A percentile compares a stretch with the other conserved stretches of the same genome.
These are phyloP conservation scores for Eira barbara DNA, from an alignment of 2,113 vertebrate species.

Conservation along the genomic window DNA sequence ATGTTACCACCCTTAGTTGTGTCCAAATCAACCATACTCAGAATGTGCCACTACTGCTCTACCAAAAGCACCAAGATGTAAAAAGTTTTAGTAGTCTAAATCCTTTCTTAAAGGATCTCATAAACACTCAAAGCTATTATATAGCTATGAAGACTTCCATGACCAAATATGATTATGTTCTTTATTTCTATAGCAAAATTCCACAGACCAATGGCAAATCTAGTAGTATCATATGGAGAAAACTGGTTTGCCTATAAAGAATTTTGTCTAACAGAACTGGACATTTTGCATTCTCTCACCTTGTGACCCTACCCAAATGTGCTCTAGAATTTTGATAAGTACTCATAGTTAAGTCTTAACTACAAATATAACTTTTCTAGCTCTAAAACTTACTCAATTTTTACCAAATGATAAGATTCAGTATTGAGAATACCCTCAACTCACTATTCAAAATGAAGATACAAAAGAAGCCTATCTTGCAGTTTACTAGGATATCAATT, in stretches of 20 bases:
- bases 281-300: neutral
- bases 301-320: neutral
- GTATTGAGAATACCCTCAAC: neutral
- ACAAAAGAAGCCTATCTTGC: neutral
- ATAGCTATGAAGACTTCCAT: neutral
- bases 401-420: neutral
- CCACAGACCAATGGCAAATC: neutral
- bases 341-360: neutral
- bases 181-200: neutral
- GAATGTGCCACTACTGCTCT: neutral
- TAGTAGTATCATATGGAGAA: neutral
- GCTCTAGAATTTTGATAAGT: neutral
- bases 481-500: neutral
- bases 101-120: neutral
- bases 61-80: neutral
- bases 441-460: conserved; percentile 16
- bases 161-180: neutral
- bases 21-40: neutral
- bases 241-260: neutral
- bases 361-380: neutral
- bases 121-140: neutral
- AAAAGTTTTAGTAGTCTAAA: neutral
- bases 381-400: conserved; percentile 12
- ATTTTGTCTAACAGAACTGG: neutral
- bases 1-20: neutral